Base-by-base conservation (phyloP, 2,113 vertebrate genomes). In the Melozone crissalis region DNA sequence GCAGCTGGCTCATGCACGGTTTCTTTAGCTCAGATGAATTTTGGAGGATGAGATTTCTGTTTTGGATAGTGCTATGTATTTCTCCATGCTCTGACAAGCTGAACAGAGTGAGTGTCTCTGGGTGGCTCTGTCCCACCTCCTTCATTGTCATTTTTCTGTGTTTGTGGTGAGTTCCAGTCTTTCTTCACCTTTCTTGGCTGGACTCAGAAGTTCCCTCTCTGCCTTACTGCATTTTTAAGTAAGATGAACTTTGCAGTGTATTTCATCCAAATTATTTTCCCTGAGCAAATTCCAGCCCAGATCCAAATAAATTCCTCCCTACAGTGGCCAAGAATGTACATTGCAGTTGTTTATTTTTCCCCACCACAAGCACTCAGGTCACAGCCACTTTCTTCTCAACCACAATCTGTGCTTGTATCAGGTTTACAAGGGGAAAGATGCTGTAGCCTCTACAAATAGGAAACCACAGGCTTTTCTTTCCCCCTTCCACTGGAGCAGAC, bases 311-410 rank as follows among this genome's bases (percentile, higher is more conserved):
- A 24, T 21, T 69, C 59, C 51, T 78, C 31, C 17, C 46, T 74
- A 37, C 43, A 44, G 11, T 37, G 26, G 47, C 33, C 59, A 81
- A 61, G n/a, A 69, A 46, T 1, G 1, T 10, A 54, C 5, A 24
- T 22, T 54, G 47, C 59, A 39, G 5, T 51, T 31, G 8, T 37
- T 55, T 33, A 26, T 51, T 61, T 21, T 67, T 75, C 41, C 30
- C 52, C 17, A 67, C 4, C n/a, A 46, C 3, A 7, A 63, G 28
- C 69, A 69, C 41, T 8, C 51, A 81, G 37, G 27, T 55, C 43
- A 59, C 0, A 2, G 39, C 9, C 13, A 16, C 14, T 46, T 6
- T 65, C 31, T 24, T 66, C n/a, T 41, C 0, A 1, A 37, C 27
- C 54, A n/a, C 41, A 33, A 8, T 10, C 47, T 87, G 43, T 72